A percentile compares a stretch with the other conserved stretches of the same genome.
Conservation (phyloP, 2,797 vertebrate genomes). For the Danio choprae region DNA sequence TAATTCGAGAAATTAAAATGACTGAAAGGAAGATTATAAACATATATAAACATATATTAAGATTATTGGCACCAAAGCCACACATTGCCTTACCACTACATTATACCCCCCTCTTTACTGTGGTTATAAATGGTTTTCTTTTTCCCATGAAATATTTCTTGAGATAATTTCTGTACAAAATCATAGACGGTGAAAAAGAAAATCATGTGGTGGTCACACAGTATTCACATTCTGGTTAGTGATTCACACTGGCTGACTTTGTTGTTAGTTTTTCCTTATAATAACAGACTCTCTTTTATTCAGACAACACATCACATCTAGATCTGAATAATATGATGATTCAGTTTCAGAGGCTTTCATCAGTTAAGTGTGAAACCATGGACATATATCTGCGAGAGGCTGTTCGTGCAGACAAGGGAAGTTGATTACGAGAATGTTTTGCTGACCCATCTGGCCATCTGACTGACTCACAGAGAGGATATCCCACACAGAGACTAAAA, state of each 20-base stretch:
- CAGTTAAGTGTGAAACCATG: slow-evolving; percentile 35
- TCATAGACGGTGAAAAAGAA: neutral
- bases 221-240: neutral
- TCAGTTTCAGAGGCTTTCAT: slow-evolving; percentile 36
- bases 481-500: slow-evolving; percentile 7
- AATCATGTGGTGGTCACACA: neutral
- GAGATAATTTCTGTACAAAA: too few relatives aligned
- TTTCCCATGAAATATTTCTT: too few relatives aligned
- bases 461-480: slow-evolving; percentile 75
- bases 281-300: slow-evolving; percentile 15
- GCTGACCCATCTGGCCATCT: slow-evolving; percentile 68
- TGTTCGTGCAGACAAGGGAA: slow-evolving; percentile 38
- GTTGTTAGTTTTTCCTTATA: slow-evolving; percentile 6
- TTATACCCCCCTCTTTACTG: too few relatives aligned
- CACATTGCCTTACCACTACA: too few relatives aligned
- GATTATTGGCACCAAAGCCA: too few relatives aligned
- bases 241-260: slow-evolving; percentile 35
- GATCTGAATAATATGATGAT: slow-evolving; percentile 39
- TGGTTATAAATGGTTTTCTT: too few relatives aligned
- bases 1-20: too few relatives aligned
- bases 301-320: slow-evolving; percentile 3
- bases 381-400: slow-evolving; percentile 32
- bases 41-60: too few relatives aligned
- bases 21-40: too few relatives aligned
- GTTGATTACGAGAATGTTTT: slow-evolving; percentile 68